Percentiles rank a stretch among this genome's conserved stretches.
These are phyloP conservation scores for Chlorospingus semifuscus DNA, from an alignment of 2,797 vertebrate genomes.

Conservation along the genomic window DNA sequence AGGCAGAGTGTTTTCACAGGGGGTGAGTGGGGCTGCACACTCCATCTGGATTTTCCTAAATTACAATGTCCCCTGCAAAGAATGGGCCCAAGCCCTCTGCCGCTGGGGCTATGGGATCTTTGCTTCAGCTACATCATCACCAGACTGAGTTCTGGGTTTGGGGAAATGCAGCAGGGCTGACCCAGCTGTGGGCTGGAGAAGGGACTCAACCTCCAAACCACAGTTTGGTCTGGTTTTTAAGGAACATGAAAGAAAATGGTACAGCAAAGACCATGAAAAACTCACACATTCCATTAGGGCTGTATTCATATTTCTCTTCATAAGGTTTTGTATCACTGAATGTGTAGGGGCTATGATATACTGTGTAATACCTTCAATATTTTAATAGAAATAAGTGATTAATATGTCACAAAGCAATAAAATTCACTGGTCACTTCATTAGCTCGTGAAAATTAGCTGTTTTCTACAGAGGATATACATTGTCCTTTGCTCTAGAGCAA, in stretches of 20 bases:
- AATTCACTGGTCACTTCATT: neutral
- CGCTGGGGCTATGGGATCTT: neutral
- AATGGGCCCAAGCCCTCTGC: neutral
- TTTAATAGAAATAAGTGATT: neutral
- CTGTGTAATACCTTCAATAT: neutral
- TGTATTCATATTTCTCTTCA: neutral
- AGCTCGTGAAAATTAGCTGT: neutral
- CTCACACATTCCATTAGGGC: neutral
- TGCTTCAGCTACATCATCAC: neutral
- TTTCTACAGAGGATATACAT: neutral
- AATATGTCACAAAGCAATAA: neutral
- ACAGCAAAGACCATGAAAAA: neutral
- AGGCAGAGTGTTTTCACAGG: neutral
- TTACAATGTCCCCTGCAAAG: fast-evolving
- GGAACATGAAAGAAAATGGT: fast-evolving
- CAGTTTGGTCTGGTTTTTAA: neutral
- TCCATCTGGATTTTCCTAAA: neutral
- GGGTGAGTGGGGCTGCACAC: neutral
- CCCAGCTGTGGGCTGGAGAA: neutral
- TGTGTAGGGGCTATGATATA: neutral
- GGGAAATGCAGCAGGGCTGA: neutral
- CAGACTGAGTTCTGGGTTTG: neutral
- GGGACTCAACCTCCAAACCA: neutral
- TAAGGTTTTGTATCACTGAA: neutral
- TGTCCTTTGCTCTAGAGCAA: neutral